Base-by-base conservation (phyloP, 23 tunicate species). In the Oikopleura vanhoeffeni region DNA sequence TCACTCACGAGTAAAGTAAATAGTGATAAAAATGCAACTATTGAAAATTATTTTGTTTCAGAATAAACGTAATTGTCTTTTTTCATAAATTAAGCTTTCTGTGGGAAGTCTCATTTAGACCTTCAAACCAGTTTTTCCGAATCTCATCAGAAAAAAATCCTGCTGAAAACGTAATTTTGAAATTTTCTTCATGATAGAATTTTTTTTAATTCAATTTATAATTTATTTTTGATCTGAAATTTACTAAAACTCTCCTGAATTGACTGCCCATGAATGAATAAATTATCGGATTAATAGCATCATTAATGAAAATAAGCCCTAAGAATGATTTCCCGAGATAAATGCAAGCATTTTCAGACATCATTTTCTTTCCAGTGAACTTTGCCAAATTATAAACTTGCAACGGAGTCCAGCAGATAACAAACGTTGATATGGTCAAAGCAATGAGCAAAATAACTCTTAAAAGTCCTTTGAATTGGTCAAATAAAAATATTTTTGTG, bases 271-370 rank as follows among this genome's bases (percentile, higher is more conserved):
- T 71, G 79, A 71, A 71, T 18, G 79, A 71, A 71, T 71, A 71
- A 71, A 71, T 71, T 33, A 71, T 71, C 27, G 79, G 79, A 32
- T 71, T 71, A 30, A 71, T 3, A 71, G 79, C 79, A 30, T 71
- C 79, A 30, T 71, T 71, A 38, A 71, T 18, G 79, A 71, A 71
- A 24, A 71, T 71, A 4, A 71, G 38, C 4, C 79, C 79, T 28
- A 18, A 30, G 79, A 71, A 13, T 24, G 35, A 71, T 32, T 30
- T 18, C 38, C 79, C 79, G 38, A 71, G 79, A 32, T 13, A 30
- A 38, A 71, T 30, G 38, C 79, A 71, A 30, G 34, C 35, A 13
- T 30, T 71, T 71, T 71, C 79, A 30, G 34, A 13, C 79, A 71
- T 71, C 3, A 71, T 2, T 30, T 71, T 71, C 2, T 32, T 28